Evolutionary conservation across 1,140 invertebrate genomes (phyloP).

Genomic region (Ephestia elutella): DNA sequence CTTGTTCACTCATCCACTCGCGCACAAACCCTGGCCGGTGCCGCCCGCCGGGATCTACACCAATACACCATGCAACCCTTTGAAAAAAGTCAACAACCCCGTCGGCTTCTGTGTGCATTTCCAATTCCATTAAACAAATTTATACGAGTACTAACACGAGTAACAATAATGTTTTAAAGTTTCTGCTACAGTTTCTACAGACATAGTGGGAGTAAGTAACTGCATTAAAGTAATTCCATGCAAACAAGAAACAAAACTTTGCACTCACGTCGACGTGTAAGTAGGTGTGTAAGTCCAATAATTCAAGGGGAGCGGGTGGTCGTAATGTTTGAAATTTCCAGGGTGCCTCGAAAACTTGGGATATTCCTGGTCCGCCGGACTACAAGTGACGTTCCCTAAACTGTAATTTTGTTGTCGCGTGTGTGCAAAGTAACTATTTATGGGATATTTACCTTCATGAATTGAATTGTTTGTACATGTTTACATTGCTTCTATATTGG

Average conservation of each 20-base stretch:
- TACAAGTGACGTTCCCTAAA: conserved; percentile 32
- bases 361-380: conserved; percentile 34
- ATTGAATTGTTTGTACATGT: no score
- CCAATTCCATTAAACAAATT: conserved; percentile 5
- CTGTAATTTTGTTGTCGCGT: conserved; percentile 21
- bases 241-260: conserved; percentile 50
- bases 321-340: conserved; percentile 58
- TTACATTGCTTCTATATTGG: no score
- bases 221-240: conserved; percentile 32
- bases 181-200: background rate
- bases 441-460: background rate
- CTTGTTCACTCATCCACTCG: conserved; percentile 45
- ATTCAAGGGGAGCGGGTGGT: conserved; percentile 56
- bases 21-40: conserved; percentile 25
- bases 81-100: conserved; percentile 1
- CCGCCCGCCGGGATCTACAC: conserved; percentile 12
- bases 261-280: conserved; percentile 45
- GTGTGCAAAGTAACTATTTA: background rate
- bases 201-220: conserved; percentile 20
- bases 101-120: background rate
- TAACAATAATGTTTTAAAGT: background rate
- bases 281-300: conserved; percentile 57
- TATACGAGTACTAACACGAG: background rate
- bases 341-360: conserved; percentile 39
- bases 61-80: conserved; percentile 10